Conservation (phyloP, 2,113 vertebrate species). For the Prunella fulvescens region DNA sequence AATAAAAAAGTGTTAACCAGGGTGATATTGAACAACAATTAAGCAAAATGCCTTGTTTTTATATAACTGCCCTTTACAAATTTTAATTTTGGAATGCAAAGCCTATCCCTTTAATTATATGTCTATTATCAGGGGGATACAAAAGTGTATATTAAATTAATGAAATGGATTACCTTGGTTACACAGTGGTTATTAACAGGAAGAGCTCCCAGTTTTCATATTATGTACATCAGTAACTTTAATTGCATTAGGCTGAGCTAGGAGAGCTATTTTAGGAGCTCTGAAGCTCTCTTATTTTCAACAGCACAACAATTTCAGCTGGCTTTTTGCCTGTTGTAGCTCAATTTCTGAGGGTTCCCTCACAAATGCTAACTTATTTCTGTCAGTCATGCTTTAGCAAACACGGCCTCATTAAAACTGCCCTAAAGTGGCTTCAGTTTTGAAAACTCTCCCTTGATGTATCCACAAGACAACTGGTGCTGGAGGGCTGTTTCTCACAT, state of each 20-base stretch:
- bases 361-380: conserved; percentile 73
- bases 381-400: conserved; percentile 79
- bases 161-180: conserved; percentile 71
- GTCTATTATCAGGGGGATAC: conserved; percentile 47
- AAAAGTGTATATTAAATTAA: conserved; percentile 75
- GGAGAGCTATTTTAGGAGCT: conserved; percentile 73
- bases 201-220: conserved; percentile 76
- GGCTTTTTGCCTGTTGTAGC: conserved; percentile 77
- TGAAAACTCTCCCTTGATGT: not conserved
- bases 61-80: conserved; percentile 34
- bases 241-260: conserved; percentile 76
- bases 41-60: conserved; percentile 13
- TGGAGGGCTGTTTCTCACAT: not conserved
- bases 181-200: conserved; percentile 78
- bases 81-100: conserved; percentile 62
- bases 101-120: conserved; percentile 70
- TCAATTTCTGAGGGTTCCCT: conserved; percentile 68
- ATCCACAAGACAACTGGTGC: not conserved
- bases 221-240: conserved; percentile 80
- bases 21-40: not conserved
- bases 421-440: conserved; percentile 24
- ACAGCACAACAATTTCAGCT: conserved; percentile 68
- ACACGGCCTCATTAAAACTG: conserved; percentile 74
- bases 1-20: not conserved
- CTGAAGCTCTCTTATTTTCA: conserved; percentile 3